phyloP scores from a whole-genome alignment of 2,888 invertebrate genomes.

The Cataglyphis rosenhaueri region DNA sequence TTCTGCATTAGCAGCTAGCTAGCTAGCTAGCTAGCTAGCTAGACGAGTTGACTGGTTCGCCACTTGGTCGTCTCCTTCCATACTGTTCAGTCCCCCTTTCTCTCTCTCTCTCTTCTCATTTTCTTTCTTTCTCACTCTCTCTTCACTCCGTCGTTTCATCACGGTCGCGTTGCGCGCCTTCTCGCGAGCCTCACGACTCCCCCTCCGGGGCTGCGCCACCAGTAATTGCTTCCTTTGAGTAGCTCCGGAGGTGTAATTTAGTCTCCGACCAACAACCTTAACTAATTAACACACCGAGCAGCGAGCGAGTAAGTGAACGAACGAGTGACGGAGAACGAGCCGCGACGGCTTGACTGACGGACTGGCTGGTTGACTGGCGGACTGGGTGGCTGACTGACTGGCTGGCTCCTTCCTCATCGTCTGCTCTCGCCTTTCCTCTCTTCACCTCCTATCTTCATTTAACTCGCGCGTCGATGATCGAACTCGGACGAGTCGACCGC shows the following conservation, averaged over 20 bases:
- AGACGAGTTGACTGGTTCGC: conserved; percentile 42
- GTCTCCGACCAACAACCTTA: conserved; percentile 86
- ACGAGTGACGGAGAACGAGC: conserved; percentile 80
- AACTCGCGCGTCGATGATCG: conserved; percentile 65
- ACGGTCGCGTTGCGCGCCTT: conserved; percentile 52
- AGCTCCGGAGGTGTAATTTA: conserved; percentile 86
- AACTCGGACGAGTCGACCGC: conserved; percentile 64
- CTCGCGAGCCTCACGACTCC: conserved; percentile 75
- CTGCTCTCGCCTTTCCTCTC: conserved; percentile 9
- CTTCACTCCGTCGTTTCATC: conserved; percentile 50
- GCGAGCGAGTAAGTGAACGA: conserved; percentile 82
- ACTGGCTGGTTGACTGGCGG: conserved; percentile 75
- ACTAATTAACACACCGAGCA: conserved; percentile 86
- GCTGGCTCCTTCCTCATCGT: conserved; percentile 67
- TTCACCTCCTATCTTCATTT: not conserved
- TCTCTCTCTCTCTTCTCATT: not conserved
- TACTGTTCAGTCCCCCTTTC: conserved; percentile 46
- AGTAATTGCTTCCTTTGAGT: conserved; percentile 86
- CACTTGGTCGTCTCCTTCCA: conserved; percentile 45
- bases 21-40: conserved; percentile 54
- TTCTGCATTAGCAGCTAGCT: conserved; percentile 59
- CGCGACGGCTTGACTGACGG: conserved; percentile 77
- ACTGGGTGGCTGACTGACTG: conserved; percentile 76
- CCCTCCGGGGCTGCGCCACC: conserved; percentile 83
- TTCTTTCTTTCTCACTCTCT: conserved; percentile 36